Conservation (phyloP, 2,797 vertebrate species). For the Sebastes paucispinis region DNA sequence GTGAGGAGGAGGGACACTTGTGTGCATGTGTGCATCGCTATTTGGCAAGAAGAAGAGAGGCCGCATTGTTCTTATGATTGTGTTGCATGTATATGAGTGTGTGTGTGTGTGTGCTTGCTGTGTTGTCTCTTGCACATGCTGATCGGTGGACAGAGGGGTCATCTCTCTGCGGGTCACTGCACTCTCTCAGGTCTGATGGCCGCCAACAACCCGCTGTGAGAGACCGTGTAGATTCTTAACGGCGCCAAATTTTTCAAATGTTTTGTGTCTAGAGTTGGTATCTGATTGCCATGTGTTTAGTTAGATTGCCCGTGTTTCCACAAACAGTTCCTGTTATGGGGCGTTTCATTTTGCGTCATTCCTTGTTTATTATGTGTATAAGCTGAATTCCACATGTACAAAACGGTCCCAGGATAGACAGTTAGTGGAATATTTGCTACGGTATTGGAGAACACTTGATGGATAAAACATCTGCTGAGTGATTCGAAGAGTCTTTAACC, state of each 20-base stretch:
- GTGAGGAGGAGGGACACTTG: conserved; percentile 40
- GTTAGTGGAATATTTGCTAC: not conserved
- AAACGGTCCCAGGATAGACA: not conserved
- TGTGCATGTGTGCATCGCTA: conserved; percentile 54
- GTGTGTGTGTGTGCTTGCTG: not conserved
- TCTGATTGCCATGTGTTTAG: conserved; percentile 16
- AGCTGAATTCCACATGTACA: conserved; percentile 27
- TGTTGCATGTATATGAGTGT: conserved; percentile 1
- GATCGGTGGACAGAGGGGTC: conserved; percentile 24
- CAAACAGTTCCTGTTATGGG: conserved; percentile 19
- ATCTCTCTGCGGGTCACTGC: conserved; percentile 36
- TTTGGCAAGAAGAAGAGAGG: conserved; percentile 57
- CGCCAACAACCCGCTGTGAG: conserved; percentile 17
- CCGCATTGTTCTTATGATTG: conserved; percentile 46
- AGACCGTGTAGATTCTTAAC: not conserved
- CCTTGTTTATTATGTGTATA: conserved; percentile 22
- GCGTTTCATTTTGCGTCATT: conserved; percentile 11
- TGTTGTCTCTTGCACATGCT: conserved; percentile 12
- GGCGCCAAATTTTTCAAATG: conserved; percentile 13
- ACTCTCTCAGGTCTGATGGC: conserved; percentile 33
- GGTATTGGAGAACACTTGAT: not conserved
- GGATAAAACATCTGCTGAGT: conserved; percentile 3
- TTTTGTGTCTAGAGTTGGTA: conserved; percentile 19
- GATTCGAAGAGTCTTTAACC: not conserved
- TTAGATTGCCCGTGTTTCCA: conserved; percentile 21